A percentile compares a stretch with the other conserved stretches of the same genome.
Conservation (phyloP, 2,113 vertebrate genomes). For the Planiliza haematocheilus region DNA sequence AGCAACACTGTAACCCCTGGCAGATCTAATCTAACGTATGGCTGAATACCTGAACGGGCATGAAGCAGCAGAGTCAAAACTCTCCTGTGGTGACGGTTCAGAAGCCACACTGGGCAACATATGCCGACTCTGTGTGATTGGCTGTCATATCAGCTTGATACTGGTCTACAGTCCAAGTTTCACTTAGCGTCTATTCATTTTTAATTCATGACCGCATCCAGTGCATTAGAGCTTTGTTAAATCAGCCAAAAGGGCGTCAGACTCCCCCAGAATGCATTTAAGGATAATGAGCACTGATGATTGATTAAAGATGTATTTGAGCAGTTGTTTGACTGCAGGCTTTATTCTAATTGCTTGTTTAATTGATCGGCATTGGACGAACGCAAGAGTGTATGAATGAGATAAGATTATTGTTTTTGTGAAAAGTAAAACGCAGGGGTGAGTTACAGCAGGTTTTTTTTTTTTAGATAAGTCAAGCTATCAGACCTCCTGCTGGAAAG, state of each 20-base stretch:
- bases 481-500: slow-evolving; percentile 20
- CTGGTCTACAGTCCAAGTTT: slow-evolving; percentile 63
- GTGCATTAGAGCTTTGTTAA: slow-evolving; percentile 46
- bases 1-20: neutral
- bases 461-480: slow-evolving; percentile 40
- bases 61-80: slow-evolving; percentile 21
- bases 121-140: slow-evolving; percentile 62
- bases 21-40: slow-evolving; percentile 26
- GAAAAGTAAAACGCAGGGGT: slow-evolving; percentile 12
- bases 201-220: slow-evolving; percentile 63
- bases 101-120: slow-evolving; percentile 67
- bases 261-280: slow-evolving; percentile 35
- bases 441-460: slow-evolving; percentile 24
- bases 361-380: neutral
- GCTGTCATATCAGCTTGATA: slow-evolving; percentile 71
- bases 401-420: slow-evolving; percentile 12
- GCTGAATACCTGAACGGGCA: slow-evolving; percentile 13
- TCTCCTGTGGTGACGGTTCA: slow-evolving; percentile 52
- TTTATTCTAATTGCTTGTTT: neutral
- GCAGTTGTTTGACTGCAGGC: slow-evolving; percentile 4
- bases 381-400: neutral
- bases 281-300: slow-evolving; percentile 34
- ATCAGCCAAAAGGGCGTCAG: slow-evolving; percentile 50
- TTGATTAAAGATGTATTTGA: slow-evolving; percentile 43
- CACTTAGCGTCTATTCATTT: slow-evolving; percentile 66